Evolutionary conservation across 1,140 invertebrate genomes (phyloP), one percentile per base, ranked within the genome.

Genomic region (Formica selysi): DNA sequence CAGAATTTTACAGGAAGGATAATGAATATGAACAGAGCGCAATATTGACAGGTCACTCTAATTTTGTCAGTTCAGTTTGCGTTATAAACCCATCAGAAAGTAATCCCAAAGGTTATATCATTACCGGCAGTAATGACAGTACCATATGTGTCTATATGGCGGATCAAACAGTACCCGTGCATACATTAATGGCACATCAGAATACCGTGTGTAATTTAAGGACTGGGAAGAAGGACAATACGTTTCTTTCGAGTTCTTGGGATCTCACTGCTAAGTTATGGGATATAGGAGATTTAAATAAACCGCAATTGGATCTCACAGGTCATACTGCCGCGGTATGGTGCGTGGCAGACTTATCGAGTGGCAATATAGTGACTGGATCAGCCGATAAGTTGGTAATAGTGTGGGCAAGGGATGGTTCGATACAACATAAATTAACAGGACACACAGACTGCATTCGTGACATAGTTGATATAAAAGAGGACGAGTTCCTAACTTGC

Each of bases 381-480:
- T 98, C 97, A 2, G 99, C 99, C 29, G 99, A 99, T 94, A 99
- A 98, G 95, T 97, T 96, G 16, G 98, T 99, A 67, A 97, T 97
- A 89, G 92, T 99, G 11, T 99, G 98, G 98, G 96, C 96, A 76
- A 95, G 95, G 26, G 94, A 96, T 91, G 96, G 96, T 13, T 93
- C 94, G 48, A 86, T 96, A 70, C 92, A 96, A 32, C 95, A 95
- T 3, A 94, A 92, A 74, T 87, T 96, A 76, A 91, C 95, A 96
- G 98, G 97, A 10, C 99, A 99, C 93, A 97, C 96, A 48, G 99
- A 99, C 93, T 99, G 98, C 95, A 98, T 99, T 0, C 95, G 99
- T 93, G 97, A 96, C 61, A 91, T 99, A 59, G 96, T 96, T 3
- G 95, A 97, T 1, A 93, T 98, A 3, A 96, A 96, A 71, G 95